Evolutionary conservation across 2,888 invertebrate genomes (phyloP).

Genomic region (Eupithecia pulchellata): DNA sequence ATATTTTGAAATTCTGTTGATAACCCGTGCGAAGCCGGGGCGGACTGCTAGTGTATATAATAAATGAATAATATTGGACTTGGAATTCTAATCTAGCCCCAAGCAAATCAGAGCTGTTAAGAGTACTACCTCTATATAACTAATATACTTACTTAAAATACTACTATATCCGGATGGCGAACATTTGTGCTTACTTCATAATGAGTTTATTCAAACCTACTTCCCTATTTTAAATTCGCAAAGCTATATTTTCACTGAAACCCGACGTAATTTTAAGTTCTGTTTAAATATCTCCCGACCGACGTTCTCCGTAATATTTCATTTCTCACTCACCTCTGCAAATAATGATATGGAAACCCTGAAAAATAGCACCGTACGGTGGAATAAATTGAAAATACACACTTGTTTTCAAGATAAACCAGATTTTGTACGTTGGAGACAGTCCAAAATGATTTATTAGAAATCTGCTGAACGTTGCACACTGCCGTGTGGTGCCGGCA

Average conservation of each 20-base stretch:
- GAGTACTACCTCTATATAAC: no score
- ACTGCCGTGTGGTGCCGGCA: no score
- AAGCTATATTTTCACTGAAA: not conserved
- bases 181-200: not conserved
- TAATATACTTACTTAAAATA: no score
- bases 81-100: not conserved
- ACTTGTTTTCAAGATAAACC: slow-evolving; percentile 38
- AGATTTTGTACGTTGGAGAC: slow-evolving; percentile 37
- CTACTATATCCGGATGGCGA: not conserved
- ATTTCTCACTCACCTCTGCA: not conserved
- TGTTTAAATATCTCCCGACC: slow-evolving; percentile 1
- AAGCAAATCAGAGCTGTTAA: no score
- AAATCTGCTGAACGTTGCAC: slow-evolving; percentile 18
- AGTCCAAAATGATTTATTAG: slow-evolving; percentile 39
- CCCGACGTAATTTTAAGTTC: not conserved
- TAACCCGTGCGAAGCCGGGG: no score
- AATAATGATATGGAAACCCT: slow-evolving; percentile 29
- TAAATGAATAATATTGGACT: not conserved
- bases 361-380: slow-evolving; percentile 24
- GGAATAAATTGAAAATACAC: slow-evolving; percentile 42
- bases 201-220: not conserved
- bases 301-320: not conserved
- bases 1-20: no score
- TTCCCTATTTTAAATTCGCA: not conserved
- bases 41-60: no score